These are phyloP conservation scores for Gorsachius magnificus DNA, from an alignment of 2,797 vertebrate species.

Conservation along the genomic window DNA sequence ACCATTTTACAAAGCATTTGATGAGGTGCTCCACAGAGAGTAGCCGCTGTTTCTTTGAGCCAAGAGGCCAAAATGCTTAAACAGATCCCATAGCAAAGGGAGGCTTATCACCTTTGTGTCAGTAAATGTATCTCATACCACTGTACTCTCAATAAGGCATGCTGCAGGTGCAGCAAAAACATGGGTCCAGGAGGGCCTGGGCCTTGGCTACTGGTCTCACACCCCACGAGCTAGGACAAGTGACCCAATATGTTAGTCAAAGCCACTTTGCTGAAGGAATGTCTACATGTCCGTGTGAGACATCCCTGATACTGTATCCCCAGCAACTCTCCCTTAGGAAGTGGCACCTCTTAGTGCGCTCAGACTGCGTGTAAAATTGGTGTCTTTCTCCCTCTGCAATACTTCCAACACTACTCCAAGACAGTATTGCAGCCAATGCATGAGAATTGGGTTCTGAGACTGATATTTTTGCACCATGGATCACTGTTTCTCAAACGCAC, in stretches of 20 bases:
- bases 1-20: background rate
- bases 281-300: background rate
- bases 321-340: background rate
- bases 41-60: background rate
- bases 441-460: background rate
- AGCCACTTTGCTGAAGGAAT: background rate
- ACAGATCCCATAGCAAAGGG: background rate
- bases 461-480: background rate
- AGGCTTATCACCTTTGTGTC: background rate
- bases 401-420: background rate
- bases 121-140: background rate
- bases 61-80: background rate
- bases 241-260: background rate
- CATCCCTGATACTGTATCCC: background rate
- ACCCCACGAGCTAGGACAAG: background rate
- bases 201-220: background rate
- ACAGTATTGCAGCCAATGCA: fast-evolving
- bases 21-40: background rate
- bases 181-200: background rate
- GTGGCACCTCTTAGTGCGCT: background rate
- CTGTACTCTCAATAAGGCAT: background rate
- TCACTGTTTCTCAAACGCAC: background rate
- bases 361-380: background rate
- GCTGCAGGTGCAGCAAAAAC: background rate
- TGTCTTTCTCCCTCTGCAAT: background rate